Base-by-base conservation (phyloP, 2,888 invertebrate genomes). In the Mechanitis messenoides region DNA sequence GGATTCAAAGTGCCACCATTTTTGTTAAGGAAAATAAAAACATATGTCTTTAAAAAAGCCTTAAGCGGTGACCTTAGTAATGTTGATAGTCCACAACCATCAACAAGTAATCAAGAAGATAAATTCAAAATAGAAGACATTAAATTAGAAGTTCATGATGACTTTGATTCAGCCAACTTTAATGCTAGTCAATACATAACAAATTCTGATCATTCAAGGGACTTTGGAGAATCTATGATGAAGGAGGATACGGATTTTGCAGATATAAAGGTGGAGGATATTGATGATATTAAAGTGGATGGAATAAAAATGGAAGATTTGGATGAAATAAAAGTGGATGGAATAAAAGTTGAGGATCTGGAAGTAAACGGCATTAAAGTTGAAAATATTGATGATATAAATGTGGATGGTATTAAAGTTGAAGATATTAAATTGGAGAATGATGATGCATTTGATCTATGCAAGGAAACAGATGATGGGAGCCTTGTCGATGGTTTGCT, bases 1-100 rank as follows among this genome's bases (percentile, higher is more conserved):
- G 95, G 95, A 0, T 96, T 96, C 76, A 92, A 92, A 77, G 94
- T 94, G 1, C 95, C 95, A 9, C 90, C 92, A 33, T 94, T 94
- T 81, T 93, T 96, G 91, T 74, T 94, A 45, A 91, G 92, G 64
- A 96, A 96, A 85, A 94, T 95, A 77, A 93, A 93, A 70, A 83
- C 90, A 0, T 94, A 93, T 74, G 93, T 95, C 73, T 66, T 83
- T 42, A 89, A 84, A 68, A 75, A 81, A 64, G 76, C 81, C 1
- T 69, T 84, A 0, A 84, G 78, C 55, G 85, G 82, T 0, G 86
- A 88, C 28, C 68, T 80, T 3, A 75, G 76, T 20, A 85, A 80
- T 62, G 79, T 77, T 0, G 81, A 84, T n/a, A 88, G 87, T 64
- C 87, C 88, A 0, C 83, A 83, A 66, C 84, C 88, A 33, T 83